Base-by-base conservation (phyloP, 30 jellyfish, hydroid and myxozoan genomes). In the Cassiopea xamachana region DNA sequence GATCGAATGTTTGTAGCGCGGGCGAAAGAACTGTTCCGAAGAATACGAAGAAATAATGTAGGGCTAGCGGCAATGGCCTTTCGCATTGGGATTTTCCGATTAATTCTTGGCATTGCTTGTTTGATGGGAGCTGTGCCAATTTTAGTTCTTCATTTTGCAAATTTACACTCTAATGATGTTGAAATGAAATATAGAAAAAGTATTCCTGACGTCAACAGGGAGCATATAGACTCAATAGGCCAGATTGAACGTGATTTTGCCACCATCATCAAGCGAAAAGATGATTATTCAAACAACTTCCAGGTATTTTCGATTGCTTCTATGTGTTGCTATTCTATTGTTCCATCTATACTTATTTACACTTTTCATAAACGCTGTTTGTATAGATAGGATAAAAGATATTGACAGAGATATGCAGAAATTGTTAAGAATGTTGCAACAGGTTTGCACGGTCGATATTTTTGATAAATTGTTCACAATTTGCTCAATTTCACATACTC, bases 81-180 rank as follows among this genome's bases (percentile, higher is more conserved):
- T 67, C 60, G 96, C 59, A 50, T 95, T 45, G 94, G 98, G 48
- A 74, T 95, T 12, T 93, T 92, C 51, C 90, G 93, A 79, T 61
- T 89, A 46, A 75, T 95, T 49, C 90, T 95, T 18, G 88, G 85
- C 14, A 95, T 95, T 17, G 98, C 97, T 12, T 89, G 95, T 12
- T 76, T 95, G 19, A 95, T 95, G 9, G 99, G 84, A 60, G 86
- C 91, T 19, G 99, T 95, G 46, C 99, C 93, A 77, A 75, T 95
- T 44, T 44, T 95, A 58, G 72, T 91, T 86, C 83, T 80, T 67
- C 89, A 79, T 77, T 87, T 95, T 60, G 75, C 99, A 45, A 51
- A 61, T 46, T 60, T 81, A 18, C 91, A 90, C 55, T 73, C 97
- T 46, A 75, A 90, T 70, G 97, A 90, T 73, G 87, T 51, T 16